Conservation (phyloP, 2,797 vertebrate genomes). For the Babyrousa celebensis region DNA sequence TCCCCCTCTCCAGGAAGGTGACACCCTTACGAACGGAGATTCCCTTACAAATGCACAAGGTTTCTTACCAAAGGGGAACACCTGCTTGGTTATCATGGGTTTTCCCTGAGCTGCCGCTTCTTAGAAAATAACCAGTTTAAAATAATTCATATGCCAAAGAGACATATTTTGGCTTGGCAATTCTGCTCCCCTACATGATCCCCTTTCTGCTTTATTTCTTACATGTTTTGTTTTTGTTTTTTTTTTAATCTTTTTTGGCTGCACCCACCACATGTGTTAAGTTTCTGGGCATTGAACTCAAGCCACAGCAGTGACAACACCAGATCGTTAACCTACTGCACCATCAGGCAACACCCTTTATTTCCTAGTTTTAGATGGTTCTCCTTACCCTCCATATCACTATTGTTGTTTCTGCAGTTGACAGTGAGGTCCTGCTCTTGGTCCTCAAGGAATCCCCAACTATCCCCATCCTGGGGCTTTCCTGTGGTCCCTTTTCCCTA, state of each 20-base stretch:
- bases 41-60: not conserved
- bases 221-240: not conserved
- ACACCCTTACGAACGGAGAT: not conserved
- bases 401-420: not conserved
- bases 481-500: not conserved
- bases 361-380: not conserved
- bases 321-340: too few relatives aligned
- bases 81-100: not conserved
- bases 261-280: too few relatives aligned
- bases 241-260: too few relatives aligned
- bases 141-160: not conserved
- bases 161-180: not conserved
- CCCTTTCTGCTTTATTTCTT: not conserved
- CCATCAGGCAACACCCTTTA: not conserved
- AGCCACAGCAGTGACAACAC: too few relatives aligned
- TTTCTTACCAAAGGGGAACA: not conserved
- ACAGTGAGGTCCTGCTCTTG: not conserved
- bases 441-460: not conserved
- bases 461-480: not conserved
- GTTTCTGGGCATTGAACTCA: too few relatives aligned
- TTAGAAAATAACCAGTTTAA: not conserved
- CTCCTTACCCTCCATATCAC: not conserved
- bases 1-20: not conserved
- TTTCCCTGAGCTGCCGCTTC: not conserved
- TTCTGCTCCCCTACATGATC: not conserved